Percentiles rank a stretch among this genome's conserved stretches.
Evolutionary conservation across 2,113 vertebrate genomes (phyloP).

Genomic region (Alouatta palliata): DNA sequence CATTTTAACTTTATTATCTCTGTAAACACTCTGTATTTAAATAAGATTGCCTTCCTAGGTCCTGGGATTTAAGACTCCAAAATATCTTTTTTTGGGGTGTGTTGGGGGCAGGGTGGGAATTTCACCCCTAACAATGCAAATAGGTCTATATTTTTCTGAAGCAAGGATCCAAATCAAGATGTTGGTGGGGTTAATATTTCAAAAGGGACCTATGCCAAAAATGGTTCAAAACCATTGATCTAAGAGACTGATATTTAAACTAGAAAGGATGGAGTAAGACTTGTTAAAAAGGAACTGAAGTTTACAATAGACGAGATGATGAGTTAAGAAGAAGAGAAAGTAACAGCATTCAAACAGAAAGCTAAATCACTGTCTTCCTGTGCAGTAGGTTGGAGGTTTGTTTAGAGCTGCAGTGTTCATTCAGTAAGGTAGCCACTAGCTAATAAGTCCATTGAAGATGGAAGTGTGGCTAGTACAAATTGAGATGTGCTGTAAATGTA

Average conservation of each 20-base stretch:
- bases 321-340: neutral
- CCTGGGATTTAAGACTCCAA: neutral
- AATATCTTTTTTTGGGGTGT: neutral
- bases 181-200: neutral
- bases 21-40: neutral
- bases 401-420: neutral
- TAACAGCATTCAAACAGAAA: neutral
- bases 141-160: neutral
- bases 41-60: neutral
- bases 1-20: neutral
- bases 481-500: neutral
- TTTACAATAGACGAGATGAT: neutral
- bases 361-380: neutral
- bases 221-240: neutral
- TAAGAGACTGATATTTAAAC: neutral
- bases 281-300: neutral
- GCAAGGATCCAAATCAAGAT: neutral
- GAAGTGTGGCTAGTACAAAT: neutral
- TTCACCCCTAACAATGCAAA: neutral
- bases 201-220: neutral
- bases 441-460: neutral
- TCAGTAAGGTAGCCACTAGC: neutral
- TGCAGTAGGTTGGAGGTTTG: neutral
- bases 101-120: neutral
- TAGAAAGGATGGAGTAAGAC: neutral